A percentile compares a stretch with the other conserved stretches of the same genome.
phyloP scores from a whole-genome alignment of 2,113 vertebrate genomes.

The Entelurus aequoreus region DNA sequence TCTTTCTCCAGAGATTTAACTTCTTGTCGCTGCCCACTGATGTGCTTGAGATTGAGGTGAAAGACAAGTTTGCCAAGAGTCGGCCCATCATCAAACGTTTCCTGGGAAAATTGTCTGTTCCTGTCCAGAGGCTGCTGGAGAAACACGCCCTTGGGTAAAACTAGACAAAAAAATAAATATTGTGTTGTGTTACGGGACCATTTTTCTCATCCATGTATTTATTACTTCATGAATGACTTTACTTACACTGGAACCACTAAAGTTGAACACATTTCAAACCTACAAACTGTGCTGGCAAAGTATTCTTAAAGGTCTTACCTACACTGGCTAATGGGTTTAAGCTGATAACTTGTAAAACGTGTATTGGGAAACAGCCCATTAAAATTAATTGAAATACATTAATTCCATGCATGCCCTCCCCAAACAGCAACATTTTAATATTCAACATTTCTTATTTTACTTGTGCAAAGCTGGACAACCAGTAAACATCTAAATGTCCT shows the following conservation, averaged over 20 bases:
- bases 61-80: conserved; percentile 98
- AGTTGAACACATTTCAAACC: too few species aligned
- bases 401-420: too few species aligned
- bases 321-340: too few species aligned
- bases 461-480: too few species aligned
- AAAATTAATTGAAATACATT: too few species aligned
- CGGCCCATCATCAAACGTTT: conserved; percentile 97
- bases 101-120: conserved; percentile 92
- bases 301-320: neutral
- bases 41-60: conserved; percentile 97
- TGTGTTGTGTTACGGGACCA: neutral
- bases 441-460: too few species aligned
- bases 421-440: too few species aligned
- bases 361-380: too few species aligned
- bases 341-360: too few species aligned
- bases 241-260: too few species aligned
- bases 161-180: neutral
- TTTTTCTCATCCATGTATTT: neutral
- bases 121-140: conserved; percentile 92
- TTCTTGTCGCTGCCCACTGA: conserved; percentile 97
- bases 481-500: too few species aligned
- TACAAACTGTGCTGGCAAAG: neutral
- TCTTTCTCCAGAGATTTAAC: conserved; percentile 80
- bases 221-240: neutral
- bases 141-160: conserved; percentile 94